Conservation (phyloP, 2,888 invertebrate species). For the Cheilosia impressa region DNA sequence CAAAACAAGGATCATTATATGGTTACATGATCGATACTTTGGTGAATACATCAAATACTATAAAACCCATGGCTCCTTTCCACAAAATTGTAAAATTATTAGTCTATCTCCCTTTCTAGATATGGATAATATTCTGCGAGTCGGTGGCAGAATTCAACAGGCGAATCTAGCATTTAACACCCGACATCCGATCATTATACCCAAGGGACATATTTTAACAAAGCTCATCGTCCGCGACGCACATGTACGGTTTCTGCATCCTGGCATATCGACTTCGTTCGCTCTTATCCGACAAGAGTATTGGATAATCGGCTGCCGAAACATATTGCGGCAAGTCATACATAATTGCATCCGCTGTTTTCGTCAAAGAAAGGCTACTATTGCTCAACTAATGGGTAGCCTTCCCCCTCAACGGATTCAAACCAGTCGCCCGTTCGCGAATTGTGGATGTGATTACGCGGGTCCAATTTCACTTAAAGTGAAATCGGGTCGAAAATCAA, state of each 20-base stretch:
- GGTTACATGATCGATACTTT: neutral
- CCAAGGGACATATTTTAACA: too few relatives aligned
- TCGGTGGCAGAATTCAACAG: neutral
- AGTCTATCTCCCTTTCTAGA: neutral
- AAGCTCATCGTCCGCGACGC: too few relatives aligned
- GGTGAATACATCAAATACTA: neutral
- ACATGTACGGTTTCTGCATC: neutral
- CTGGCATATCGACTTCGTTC: neutral
- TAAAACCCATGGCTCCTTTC: neutral
- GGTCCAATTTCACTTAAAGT: neutral
- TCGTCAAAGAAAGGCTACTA: constrained; percentile 4
- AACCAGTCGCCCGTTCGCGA: constrained; percentile 3
- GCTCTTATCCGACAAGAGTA: constrained; percentile 10
- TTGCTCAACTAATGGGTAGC: neutral
- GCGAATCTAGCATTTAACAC: too few relatives aligned
- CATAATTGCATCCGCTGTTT: constrained; percentile 5
- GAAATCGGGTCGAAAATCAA: constrained; percentile 23
- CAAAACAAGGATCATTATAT: neutral
- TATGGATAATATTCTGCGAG: neutral
- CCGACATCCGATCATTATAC: too few relatives aligned
- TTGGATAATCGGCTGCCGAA: constrained; percentile 9
- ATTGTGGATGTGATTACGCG: too few relatives aligned
- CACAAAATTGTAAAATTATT: neutral
- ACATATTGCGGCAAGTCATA: neutral
- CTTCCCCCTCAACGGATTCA: neutral